These are phyloP conservation scores for Danio rerio DNA, from an alignment of 2,113 vertebrate genomes.

Conservation along the genomic window DNA sequence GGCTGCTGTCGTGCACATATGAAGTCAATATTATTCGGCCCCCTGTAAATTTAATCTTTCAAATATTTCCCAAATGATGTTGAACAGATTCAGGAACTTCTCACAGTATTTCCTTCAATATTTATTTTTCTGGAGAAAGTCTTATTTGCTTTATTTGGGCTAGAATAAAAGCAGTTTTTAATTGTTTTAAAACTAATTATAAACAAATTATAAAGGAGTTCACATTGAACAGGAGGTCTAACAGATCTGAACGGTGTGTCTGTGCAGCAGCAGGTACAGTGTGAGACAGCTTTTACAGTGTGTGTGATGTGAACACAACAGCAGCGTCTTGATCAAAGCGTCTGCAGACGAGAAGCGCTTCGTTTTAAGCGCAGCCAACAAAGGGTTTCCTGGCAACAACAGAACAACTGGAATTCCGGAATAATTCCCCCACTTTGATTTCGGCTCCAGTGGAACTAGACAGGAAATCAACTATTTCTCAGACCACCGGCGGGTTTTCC, in stretches of 20 bases:
- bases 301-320: background rate
- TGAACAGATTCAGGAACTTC: too few relatives aligned
- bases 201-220: too few relatives aligned
- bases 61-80: too few relatives aligned
- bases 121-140: too few relatives aligned
- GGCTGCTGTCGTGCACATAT: too few relatives aligned
- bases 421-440: conserved; percentile 82
- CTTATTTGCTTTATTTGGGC: too few relatives aligned
- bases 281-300: too few relatives aligned
- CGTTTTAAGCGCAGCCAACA: conserved; percentile 51
- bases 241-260: background rate
- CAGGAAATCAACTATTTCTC: conserved; percentile 81
- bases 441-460: conserved; percentile 73
- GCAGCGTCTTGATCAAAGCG: conserved; percentile 54
- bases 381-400: conserved; percentile 62
- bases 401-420: conserved; percentile 78
- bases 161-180: too few relatives aligned
- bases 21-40: background rate
- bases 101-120: too few relatives aligned
- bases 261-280: conserved; percentile 41
- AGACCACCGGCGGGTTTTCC: conserved; percentile 71
- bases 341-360: conserved; percentile 47
- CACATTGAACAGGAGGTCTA: too few relatives aligned
- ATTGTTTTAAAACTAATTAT: too few relatives aligned
- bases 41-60: too few relatives aligned